These are phyloP conservation scores for Drosophila orena DNA, from an alignment of 1,140 invertebrate species.

Conservation along the genomic window DNA sequence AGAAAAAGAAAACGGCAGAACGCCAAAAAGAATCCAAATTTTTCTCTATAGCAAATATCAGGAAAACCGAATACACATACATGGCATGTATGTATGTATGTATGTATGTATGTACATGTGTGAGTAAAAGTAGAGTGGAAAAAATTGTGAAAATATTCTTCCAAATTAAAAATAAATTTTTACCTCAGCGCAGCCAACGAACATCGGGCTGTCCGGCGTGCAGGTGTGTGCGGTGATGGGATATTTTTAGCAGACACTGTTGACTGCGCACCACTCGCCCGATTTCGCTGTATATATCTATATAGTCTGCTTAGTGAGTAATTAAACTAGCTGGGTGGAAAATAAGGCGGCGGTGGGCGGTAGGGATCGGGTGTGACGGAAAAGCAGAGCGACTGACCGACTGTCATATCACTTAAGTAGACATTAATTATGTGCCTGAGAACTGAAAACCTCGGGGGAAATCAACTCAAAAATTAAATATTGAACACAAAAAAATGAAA, in stretches of 20 bases:
- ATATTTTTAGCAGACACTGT: conserved; percentile 69
- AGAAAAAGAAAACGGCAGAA: conserved; percentile 28
- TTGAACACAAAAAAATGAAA: background rate
- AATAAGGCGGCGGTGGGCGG: background rate
- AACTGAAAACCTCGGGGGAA: conserved; percentile 36
- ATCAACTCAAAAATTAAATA: conserved; percentile 30
- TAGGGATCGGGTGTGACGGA: conserved; percentile 8
- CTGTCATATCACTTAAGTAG: conserved; percentile 77
- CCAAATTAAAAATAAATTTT: conserved; percentile 82
- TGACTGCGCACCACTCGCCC: conserved; percentile 66
- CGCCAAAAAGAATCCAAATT: conserved; percentile 29
- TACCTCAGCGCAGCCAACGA: conserved; percentile 61
- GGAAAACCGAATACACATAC: conserved; percentile 17
- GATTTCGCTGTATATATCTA: conserved; percentile 48
- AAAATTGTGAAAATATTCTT: conserved; percentile 67
- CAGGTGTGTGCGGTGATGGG: conserved; percentile 74
- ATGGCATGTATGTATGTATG: no score
- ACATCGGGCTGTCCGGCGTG: conserved; percentile 38
- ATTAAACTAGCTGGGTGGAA: conserved; percentile 62
- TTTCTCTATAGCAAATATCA: conserved; percentile 32
- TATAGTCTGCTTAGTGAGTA: conserved; percentile 74
- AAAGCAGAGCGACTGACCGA: conserved; percentile 49
- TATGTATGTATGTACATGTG: no score
- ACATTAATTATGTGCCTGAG: conserved; percentile 73
- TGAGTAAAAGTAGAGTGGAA: conserved; percentile 4